Conservation (phyloP, 2,888 invertebrate genomes). For the Odiellus spinosus region DNA sequence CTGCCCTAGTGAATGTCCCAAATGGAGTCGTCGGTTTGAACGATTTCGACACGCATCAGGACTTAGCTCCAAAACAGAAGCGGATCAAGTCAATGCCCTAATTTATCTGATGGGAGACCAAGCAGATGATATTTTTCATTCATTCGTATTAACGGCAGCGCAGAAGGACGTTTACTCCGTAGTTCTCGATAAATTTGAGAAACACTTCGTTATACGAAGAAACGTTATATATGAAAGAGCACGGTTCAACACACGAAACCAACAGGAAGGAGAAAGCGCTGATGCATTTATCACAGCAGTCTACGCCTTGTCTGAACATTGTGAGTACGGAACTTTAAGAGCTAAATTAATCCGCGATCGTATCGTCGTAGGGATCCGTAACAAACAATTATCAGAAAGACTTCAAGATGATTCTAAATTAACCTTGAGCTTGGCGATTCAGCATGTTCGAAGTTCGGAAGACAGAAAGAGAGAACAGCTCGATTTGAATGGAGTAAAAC, state of each 20-base stretch:
- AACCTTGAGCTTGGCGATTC: constrained; percentile 9
- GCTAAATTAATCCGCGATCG: constrained; percentile 18
- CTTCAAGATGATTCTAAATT: constrained; percentile 11
- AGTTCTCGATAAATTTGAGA: constrained; percentile 13
- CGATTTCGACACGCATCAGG: constrained; percentile 11
- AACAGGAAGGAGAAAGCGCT: constrained; percentile 6
- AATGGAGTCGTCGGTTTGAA: constrained; percentile 15
- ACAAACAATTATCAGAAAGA: constrained; percentile 14
- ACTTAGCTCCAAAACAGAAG: constrained; percentile 3
- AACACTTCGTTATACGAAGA: constrained; percentile 11
- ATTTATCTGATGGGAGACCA: constrained; percentile 15
- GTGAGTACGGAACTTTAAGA: constrained; percentile 12
- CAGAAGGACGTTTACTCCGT: constrained; percentile 7
- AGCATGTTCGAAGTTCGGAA: not conserved
- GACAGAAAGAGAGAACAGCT: not conserved
- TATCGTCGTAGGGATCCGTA: constrained; percentile 16
- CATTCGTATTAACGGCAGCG: constrained; percentile 20
- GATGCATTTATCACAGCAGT: constrained; percentile 16
- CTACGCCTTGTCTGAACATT: constrained; percentile 12
- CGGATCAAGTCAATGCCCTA: constrained; percentile 11
- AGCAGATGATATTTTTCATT: constrained; percentile 20
- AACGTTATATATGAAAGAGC: constrained; percentile 18
- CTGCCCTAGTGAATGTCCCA: no score
- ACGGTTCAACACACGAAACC: constrained; percentile 11
- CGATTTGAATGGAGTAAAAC: not conserved